Base-by-base conservation (phyloP, 2,113 vertebrate genomes). In the Hyaena hyaena region DNA sequence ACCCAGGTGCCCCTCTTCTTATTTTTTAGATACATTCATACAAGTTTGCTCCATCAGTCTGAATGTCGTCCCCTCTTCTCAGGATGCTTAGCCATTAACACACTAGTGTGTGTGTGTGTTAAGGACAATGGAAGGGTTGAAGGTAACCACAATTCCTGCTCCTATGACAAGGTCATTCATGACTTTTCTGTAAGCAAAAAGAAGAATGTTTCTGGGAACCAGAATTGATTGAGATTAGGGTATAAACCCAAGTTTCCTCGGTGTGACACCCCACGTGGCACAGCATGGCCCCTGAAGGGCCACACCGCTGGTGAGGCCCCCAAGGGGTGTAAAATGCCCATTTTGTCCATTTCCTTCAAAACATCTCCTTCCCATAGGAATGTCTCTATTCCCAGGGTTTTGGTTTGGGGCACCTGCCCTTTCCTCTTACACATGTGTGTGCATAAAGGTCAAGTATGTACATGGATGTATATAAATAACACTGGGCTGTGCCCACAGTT, bases 271-370 rank as follows among this genome's bases (percentile, higher is more conserved):
- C 53, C 7, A 31, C 12, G 35, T 79, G 81, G 83, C 80, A 58
- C 35, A 79, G 28, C 26, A 33, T 2, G 11, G n/a, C 19, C 43
- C 53, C 28, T 33, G 50, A 68, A 79, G 2, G 28, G 93, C 33
- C 79, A 65, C 2, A 21, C 16, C 33, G 74, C 63, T 68, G 39
- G 82, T 33, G 5, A n/a, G 39, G 33, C 58, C 24, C 39, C 82
- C 11, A 61, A n/a, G 14, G 9, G 65, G 10, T 61, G 26, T 9
- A 76, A n/a, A 55, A 77, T 35, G 12, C 15, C 39, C 19, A 45
- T 90, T 74, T 21, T 53, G 8, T 53, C 81, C 31, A 5, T 73
- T 71, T 93, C 92, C 45, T 88, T 90, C 69, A 7, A 58, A 93
- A 58, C 21, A 55, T 12, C 23, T 85, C 74, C 66, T 45, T 45